Evolutionary conservation across 2,113 vertebrate genomes (phyloP).

Genomic region (Theristicus caerulescens): DNA sequence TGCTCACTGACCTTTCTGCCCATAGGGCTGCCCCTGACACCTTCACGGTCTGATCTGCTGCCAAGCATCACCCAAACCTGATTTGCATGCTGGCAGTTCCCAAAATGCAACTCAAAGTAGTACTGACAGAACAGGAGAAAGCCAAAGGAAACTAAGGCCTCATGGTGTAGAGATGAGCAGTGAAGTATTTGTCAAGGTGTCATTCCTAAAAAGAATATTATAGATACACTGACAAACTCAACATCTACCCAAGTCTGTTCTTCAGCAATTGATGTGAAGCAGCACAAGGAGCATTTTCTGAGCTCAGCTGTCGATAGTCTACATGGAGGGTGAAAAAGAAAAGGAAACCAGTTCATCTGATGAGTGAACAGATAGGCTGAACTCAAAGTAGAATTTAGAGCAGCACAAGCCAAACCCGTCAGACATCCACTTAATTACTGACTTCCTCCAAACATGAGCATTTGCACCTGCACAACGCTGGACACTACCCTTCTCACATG

Average conservation of each 20-base stretch:
- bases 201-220: constrained; percentile 26
- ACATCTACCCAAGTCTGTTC: constrained; percentile 28
- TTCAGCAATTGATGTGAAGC: constrained; percentile 12
- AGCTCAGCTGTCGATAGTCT: background rate
- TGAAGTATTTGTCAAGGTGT: background rate
- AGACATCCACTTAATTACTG: background rate
- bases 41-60: background rate
- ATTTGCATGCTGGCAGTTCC: background rate
- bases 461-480: background rate
- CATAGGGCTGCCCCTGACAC: background rate
- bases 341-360: constrained; percentile 1
- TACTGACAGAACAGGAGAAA: background rate
- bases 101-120: background rate
- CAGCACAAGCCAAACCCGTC: background rate
- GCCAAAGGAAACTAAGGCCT: background rate
- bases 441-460: background rate
- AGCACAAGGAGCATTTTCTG: constrained; percentile 20
- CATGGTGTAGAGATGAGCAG: background rate
- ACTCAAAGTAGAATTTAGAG: background rate
- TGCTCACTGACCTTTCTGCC: background rate
- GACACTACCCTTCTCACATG: background rate
- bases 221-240: constrained; percentile 11
- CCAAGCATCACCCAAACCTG: background rate
- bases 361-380: background rate
- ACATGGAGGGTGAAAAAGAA: background rate